A percentile compares a stretch with the other conserved stretches of the same genome.
Evolutionary conservation across 2,888 invertebrate genomes (phyloP).

Genomic region (Strigamia transsilvanica): DNA sequence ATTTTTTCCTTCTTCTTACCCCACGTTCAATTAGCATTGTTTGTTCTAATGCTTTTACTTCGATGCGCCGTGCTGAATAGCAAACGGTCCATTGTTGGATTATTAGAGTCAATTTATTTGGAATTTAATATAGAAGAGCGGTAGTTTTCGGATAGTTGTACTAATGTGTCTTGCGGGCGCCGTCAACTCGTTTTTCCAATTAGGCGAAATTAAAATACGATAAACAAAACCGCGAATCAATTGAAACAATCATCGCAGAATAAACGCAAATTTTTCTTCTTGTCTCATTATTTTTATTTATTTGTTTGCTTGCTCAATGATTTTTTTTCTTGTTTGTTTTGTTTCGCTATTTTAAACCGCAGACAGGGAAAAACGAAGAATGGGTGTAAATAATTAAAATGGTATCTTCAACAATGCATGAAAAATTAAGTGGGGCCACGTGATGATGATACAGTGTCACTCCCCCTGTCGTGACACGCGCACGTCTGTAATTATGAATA

Average conservation of each 20-base stretch:
- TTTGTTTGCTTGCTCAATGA: neutral
- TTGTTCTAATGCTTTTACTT: neutral
- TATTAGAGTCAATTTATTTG: slow-evolving; percentile 31
- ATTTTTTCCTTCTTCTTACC: neutral
- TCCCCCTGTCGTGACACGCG: slow-evolving; percentile 42
- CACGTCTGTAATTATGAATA: slow-evolving; percentile 43
- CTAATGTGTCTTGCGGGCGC: slow-evolving; percentile 43
- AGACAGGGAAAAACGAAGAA: slow-evolving; percentile 21
- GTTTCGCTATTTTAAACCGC: neutral
- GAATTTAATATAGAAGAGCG: neutral
- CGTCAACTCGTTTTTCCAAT: slow-evolving; percentile 42
- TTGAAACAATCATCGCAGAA: slow-evolving; percentile 20
- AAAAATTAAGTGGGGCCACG: slow-evolving; percentile 46
- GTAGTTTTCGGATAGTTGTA: slow-evolving; percentile 15
- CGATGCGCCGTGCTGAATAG: neutral
- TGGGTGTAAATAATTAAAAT: slow-evolving; percentile 38
- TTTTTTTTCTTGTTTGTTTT: slow-evolving; percentile 22
- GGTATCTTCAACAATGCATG: slow-evolving; percentile 49
- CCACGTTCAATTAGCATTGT: neutral
- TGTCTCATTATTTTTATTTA: slow-evolving; percentile 8
- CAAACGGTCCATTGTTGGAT: slow-evolving; percentile 8
- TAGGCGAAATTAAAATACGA: slow-evolving; percentile 43
- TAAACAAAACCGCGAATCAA: slow-evolving; percentile 49
- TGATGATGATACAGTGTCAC: slow-evolving; percentile 44
- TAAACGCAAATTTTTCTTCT: neutral